Evolutionary conservation across 2,888 invertebrate genomes (phyloP).

Genomic region (Aspidiotus destructor): DNA sequence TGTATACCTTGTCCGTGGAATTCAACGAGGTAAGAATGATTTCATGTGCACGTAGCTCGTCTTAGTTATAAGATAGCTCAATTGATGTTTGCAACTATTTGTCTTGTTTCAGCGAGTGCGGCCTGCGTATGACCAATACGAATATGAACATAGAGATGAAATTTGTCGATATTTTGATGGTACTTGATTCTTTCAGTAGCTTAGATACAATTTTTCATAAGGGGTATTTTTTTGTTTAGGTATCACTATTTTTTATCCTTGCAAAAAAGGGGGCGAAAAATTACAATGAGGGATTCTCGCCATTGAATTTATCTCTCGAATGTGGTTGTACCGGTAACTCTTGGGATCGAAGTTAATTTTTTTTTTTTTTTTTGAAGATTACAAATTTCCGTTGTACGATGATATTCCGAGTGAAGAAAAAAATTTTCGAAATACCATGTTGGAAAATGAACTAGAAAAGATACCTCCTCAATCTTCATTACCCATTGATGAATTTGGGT

Average conservation of each 20-base stretch:
- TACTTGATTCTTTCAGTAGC: not conserved
- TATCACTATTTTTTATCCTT: too few relatives aligned
- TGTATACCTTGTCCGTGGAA: constrained; percentile 22
- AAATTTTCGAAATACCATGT: not conserved
- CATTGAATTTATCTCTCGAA: not conserved
- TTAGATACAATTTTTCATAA: too few relatives aligned
- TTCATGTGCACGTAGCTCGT: not conserved
- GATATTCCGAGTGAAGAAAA: not conserved
- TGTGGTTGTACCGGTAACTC: not conserved
- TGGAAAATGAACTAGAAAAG: constrained; percentile 1
- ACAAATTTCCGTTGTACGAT: not conserved
- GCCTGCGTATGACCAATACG: constrained; percentile 19
- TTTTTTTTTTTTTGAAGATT: not conserved
- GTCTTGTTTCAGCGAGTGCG: constrained; percentile 14
- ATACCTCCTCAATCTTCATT: constrained; percentile 36
- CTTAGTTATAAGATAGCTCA: not conserved
- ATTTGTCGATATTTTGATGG: constrained; percentile 1
- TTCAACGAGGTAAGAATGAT: constrained; percentile 10
- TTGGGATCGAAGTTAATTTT: not conserved
- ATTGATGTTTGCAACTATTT: too few relatives aligned
- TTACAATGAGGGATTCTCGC: too few relatives aligned
- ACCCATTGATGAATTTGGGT: constrained; percentile 44
- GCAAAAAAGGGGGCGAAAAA: too few relatives aligned
- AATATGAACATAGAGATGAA: not conserved
- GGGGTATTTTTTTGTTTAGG: too few relatives aligned